These are phyloP conservation scores for Amphipyra tragopoginis DNA, from an alignment of 2,888 invertebrate species.

Conservation along the genomic window DNA sequence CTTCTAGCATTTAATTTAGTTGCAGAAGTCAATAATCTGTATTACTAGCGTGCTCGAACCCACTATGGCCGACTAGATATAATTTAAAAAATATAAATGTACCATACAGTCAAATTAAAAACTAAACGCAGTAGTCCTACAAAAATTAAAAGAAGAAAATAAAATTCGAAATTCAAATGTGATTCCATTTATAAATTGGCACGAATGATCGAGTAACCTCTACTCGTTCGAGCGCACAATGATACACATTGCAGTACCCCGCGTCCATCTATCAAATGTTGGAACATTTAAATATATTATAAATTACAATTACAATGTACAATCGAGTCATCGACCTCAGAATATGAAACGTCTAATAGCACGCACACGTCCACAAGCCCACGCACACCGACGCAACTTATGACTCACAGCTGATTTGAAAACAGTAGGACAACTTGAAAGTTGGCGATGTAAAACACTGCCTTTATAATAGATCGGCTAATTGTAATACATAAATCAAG, in stretches of 20 bases:
- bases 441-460: constrained; percentile 16
- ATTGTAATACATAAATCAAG: constrained; percentile 5
- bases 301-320: constrained; percentile 84
- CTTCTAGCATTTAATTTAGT: constrained; percentile 2
- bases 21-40: constrained; percentile 8
- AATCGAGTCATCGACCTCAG: constrained; percentile 79
- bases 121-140: neutral
- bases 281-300: constrained; percentile 85
- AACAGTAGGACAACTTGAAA: constrained; percentile 54
- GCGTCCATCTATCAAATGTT: constrained; percentile 80
- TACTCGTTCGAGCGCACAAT: constrained; percentile 30
- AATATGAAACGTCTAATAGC: constrained; percentile 72
- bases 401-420: constrained; percentile 59
- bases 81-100: constrained; percentile 3
- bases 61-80: neutral
- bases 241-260: constrained; percentile 69
- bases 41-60: neutral
- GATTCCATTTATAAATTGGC: constrained; percentile 36
- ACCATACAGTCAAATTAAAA: neutral
- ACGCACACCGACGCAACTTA: constrained; percentile 55
- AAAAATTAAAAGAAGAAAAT: constrained; percentile 2
- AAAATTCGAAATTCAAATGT: constrained; percentile 1
- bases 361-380: constrained; percentile 64
- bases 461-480: neutral
- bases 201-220: constrained; percentile 46